Evolutionary conservation across 2,888 invertebrate species (phyloP), one percentile per base, ranked within the genome.

Genomic region (Meta bourneti): DNA sequence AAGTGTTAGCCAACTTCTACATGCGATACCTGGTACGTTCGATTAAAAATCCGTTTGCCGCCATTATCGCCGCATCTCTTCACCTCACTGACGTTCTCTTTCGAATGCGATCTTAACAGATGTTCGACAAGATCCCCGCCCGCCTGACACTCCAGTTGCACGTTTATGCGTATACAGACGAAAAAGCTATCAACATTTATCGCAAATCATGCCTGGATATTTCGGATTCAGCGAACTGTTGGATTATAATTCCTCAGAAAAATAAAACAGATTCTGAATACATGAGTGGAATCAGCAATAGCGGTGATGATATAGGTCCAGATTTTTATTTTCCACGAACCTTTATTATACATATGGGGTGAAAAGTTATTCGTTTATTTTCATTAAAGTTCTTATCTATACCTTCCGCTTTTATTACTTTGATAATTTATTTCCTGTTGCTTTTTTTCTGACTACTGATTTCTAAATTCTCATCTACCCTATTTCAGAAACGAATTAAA

Each of bases 201-300:
- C 72, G 83, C 54, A 52, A 34, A 83, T 83, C 83, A 72, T 71
- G 52, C 52, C 71, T 19, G 19, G 51, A 52, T 83, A 83, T 54
- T 72, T 51, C 51, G 83, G 72, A 83, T 83, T 83, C 83, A 83
- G n/a, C 54, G 72, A 74, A 61, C 61, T 61, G 61, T 61, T 61
- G 61, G 11, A 61, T 61, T 61, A 7, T 61, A 61, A 61, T 61
- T 61, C 61, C 11, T 61, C 16, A 11, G 61, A 61, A 61, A 61
- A 61, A 11, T 61, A 61, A 8, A 11, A 61, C 11, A 11, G 9
- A 61, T 61, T 9, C 11, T 61, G 61, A 5, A 11, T 61, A 61
- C 61, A 16, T 16, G 16, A 16, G 61, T 11, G 61, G 61, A 61
- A 61, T 61, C 11, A 16, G 61, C 61, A 6, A 16, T 61, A 6